Base-by-base conservation (phyloP, 2,797 vertebrate species). In the Australoheros facetus region DNA sequence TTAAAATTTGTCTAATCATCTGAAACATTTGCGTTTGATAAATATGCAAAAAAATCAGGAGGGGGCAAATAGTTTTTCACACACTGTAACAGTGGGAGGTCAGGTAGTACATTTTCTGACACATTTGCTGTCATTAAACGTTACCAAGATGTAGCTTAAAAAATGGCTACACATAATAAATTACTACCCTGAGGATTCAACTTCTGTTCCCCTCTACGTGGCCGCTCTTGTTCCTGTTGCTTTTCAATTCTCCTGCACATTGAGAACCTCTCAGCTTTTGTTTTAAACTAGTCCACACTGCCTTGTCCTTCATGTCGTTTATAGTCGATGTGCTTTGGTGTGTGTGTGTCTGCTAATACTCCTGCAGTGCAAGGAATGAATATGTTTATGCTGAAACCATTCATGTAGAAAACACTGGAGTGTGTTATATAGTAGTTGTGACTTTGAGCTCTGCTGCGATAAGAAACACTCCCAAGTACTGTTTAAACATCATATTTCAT, bases 181-280 rank as follows among this genome's bases (percentile, higher is more conserved):
- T 66, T 66, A 23, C 39, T 17, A 28, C 62, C 5, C 1, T 6
- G 62, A 45, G 16, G 62, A 48, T 66, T 66, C 62, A 7, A 9
- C 39, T 66, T 48, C 45, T 28, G 23, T 89, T 81, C 83, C 87
- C 71, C 23, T 73, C 37, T 86, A 56, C 78, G 59, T 81, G 39
- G 75, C 75, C 85, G 57, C 75, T 78, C 39, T 39, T 5, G 28
- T 23, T 83, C 80, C 42, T 56, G 21, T 71, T 58, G 21, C 69
- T 28, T 64, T 82, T 37, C 73, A 37, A 30, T 56, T 11, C 53
- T 81, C 55, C 73, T 80, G 14, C 77, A 17, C 23, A 55, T 51
- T 28, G 5, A 23, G 81, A 75, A 60, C n/a, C 66, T n/a, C 56
- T 37, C 57, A 32, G 23, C 62, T 30, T 56, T 51, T 57, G 7